Evolutionary conservation across 2,888 invertebrate species (phyloP), one percentile per base, ranked within the genome.

Genomic region (Mimumesa dahlbomi): DNA sequence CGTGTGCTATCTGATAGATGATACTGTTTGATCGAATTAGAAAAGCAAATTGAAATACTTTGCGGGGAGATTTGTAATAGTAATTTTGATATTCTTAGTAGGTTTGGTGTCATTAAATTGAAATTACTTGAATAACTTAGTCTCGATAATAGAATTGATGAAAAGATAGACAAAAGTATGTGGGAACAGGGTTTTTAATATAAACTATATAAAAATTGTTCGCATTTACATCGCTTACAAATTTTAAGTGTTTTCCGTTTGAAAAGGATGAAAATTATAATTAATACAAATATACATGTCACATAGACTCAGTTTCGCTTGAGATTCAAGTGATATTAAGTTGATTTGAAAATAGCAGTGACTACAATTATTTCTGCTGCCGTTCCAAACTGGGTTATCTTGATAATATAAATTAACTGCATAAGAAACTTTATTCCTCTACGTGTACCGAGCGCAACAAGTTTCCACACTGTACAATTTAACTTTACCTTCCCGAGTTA

Each of bases 361-460:
- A 40, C 7, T 40, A 42, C 38, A 43, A 52, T 50, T 29, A 36
- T 38, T 46, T 19, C 21, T 9, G 1, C 16, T n/a, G 1, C n/a
- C 2, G 14, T 40, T 7, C 16, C 2, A 5, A 1, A 22, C 18
- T 34, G 9, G 16, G 16, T 52, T 29, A 40, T 7, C 40, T 9
- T 25, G 16, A 34, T 18, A 29, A 50, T 34, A 14, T 11, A 14
- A 52, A 48, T 48, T 21, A 40, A 65, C 46, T 16, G 38, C 16
- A 16, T 5, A 7, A 29, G 42, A 19, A 31, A 34, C 13, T 43
- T 34, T 13, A 9, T 4, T 18, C n/a, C 3, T 5, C 36, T 34
- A 7, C 34, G 25, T n/a, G n/a, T n/a, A n/a, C 36, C 50, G 16
- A 31, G 62, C 56, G 62, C 70, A 70, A 70, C 70, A 70, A 68